phyloP scores from a whole-genome alignment of 2,888 invertebrate genomes.

The Nomada ferruginata region DNA sequence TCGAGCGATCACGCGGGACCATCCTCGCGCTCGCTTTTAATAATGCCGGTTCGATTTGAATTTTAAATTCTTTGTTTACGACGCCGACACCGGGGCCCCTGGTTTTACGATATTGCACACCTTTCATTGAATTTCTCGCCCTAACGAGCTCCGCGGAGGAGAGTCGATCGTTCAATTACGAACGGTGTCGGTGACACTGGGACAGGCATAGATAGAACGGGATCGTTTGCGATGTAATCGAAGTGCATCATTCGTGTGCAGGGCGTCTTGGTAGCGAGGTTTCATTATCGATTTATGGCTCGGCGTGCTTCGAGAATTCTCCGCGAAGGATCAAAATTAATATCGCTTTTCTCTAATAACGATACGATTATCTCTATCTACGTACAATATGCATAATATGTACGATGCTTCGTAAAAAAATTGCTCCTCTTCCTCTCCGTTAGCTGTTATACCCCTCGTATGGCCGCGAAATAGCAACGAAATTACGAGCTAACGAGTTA shows the following conservation, averaged over 20 bases:
- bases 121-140: constrained; percentile 30
- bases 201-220: neutral
- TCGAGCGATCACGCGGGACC: neutral
- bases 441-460: neutral
- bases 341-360: neutral
- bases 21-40: neutral
- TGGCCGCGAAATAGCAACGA: constrained; percentile 6
- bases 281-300: neutral
- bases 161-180: constrained; percentile 23
- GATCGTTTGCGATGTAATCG: neutral
- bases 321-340: neutral
- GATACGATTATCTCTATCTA: neutral
- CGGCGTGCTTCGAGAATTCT: neutral
- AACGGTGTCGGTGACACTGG: neutral
- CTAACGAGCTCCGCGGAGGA: neutral
- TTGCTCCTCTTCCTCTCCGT: neutral
- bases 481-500: constrained; percentile 46
- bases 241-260: neutral
- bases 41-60: constrained; percentile 46
- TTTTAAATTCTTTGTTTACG: constrained; percentile 56
- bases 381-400: too few relatives aligned
- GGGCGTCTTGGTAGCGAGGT: neutral
- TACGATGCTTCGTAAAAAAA: too few relatives aligned
- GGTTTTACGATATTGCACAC: constrained; percentile 20
- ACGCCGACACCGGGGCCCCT: neutral